These are phyloP conservation scores for Aporrectodea caliginosa DNA, from an alignment of 1,140 invertebrate species.

Conservation along the genomic window DNA sequence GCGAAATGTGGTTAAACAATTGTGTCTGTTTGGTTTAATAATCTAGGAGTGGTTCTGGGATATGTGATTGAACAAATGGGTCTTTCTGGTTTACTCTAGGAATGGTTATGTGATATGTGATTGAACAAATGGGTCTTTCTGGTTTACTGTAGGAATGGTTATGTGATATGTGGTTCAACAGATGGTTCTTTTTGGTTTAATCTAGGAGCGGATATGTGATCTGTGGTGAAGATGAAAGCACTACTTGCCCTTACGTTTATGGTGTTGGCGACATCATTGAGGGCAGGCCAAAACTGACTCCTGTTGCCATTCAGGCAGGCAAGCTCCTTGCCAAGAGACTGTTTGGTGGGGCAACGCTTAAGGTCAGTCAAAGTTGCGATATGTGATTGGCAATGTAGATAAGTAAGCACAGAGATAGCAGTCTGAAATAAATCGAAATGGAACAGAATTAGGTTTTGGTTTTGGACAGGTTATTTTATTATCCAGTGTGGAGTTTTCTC, in stretches of 20 bases:
- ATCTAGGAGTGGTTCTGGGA: too few relatives aligned
- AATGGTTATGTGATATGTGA: not conserved
- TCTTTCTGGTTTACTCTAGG: too few relatives aligned
- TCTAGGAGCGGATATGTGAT: constrained; percentile 60
- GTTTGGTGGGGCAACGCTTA: constrained; percentile 39
- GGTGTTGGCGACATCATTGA: constrained; percentile 93
- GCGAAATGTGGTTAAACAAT: too few relatives aligned
- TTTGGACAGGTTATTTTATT: too few relatives aligned
- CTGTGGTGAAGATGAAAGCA: constrained; percentile 66
- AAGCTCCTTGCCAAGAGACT: constrained; percentile 68
- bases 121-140: not conserved
- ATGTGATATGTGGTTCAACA: not conserved
- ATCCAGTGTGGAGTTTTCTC: too few relatives aligned
- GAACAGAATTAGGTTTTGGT: too few relatives aligned
- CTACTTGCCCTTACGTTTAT: constrained; percentile 80
- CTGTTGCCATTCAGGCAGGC: constrained; percentile 93
- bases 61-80: too few relatives aligned
- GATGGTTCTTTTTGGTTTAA: not conserved
- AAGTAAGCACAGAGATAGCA: too few relatives aligned
- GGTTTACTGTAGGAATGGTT: constrained; percentile 44
- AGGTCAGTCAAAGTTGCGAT: constrained; percentile 39
- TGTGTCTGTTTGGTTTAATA: too few relatives aligned
- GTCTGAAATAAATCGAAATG: too few relatives aligned
- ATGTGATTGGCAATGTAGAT: not conserved
- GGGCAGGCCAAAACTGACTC: constrained; percentile 86